Evolutionary conservation across 2,888 invertebrate genomes (phyloP).

Genomic region (Limnephilus marmoratus): DNA sequence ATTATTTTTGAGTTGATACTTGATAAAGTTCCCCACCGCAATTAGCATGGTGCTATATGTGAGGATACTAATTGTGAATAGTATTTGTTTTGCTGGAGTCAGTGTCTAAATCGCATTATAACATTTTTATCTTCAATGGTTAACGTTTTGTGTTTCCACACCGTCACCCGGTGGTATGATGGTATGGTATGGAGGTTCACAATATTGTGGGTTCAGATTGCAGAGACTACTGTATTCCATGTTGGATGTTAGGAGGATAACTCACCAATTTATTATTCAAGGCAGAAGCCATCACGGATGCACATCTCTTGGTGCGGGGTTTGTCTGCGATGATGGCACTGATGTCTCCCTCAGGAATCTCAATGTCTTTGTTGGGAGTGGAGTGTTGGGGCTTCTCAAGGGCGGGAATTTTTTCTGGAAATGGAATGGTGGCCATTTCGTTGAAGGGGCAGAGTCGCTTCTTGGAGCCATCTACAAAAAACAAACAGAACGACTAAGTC

Average conservation of each 20-base stretch:
- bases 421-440: not conserved
- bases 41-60: too few species aligned
- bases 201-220: too few species aligned
- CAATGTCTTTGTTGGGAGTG: constrained; percentile 50
- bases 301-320: constrained; percentile 50
- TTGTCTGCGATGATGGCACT: not conserved
- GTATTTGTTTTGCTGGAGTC: too few species aligned
- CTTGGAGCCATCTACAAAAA: constrained; percentile 20
- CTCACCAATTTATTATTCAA: constrained; percentile 59
- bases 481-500: not conserved
- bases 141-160: too few species aligned
- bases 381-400: constrained; percentile 13
- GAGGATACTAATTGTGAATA: too few species aligned
- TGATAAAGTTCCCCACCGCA: too few species aligned
- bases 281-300: constrained; percentile 55
- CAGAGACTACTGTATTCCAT: too few species aligned
- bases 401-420: not conserved
- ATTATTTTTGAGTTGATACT: too few species aligned
- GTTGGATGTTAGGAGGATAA: not conserved
- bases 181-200: too few species aligned
- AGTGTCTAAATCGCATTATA: too few species aligned
- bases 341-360: not conserved
- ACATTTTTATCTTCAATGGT: too few species aligned
- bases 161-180: too few species aligned
- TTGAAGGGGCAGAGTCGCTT: constrained; percentile 23